Base-by-base conservation (phyloP, 2,888 invertebrate genomes). In the Orthosia incerta region DNA sequence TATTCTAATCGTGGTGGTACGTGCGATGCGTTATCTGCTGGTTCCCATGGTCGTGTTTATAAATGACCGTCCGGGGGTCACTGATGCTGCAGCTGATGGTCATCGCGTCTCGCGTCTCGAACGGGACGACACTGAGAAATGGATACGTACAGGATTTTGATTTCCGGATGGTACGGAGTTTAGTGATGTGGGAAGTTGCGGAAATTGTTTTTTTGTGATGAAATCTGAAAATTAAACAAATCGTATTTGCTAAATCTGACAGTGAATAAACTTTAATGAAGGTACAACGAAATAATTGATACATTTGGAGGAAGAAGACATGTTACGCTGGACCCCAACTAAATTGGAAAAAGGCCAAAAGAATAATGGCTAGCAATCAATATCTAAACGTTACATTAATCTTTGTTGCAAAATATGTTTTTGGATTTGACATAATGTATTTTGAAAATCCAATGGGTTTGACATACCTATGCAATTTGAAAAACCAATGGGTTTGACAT, bases 21-120 rank as follows among this genome's bases (percentile, higher is more conserved):
- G 95, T 95, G 95, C 93, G 95, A 95, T 95, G 93, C 85, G 91
- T 89, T 95, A 95, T 95, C 95, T 87, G 70, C 20, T 53, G 84
- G 94, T 95, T 95, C 96, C 95, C 96, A 96, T 93, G 95, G 93
- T 90, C 93, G 94, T 91, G 94, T 92, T 93, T 93, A 91, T 92
- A 93, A 94, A 93, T 95, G 95, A 94, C 95, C 95, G 95, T 89
- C 91, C 89, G 86, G 92, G 90, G 95, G 94, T 94, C 94, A 90
- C 89, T 84, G 94, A 94, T 94, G 93, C 89, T 88, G 90, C 86
- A 84, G 80, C 87, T 89, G 95, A 95, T 95, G 95, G 95, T 94
- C 95, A 96, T 94, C 95, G 88, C 91, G 90, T 88, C 88, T 89
- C 95, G 88, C 91, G 90, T 88, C 88, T 89, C 88, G 80, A 88